Evolutionary conservation across 1,140 invertebrate species (phyloP).

Genomic region (Latrodectus geometricus): DNA sequence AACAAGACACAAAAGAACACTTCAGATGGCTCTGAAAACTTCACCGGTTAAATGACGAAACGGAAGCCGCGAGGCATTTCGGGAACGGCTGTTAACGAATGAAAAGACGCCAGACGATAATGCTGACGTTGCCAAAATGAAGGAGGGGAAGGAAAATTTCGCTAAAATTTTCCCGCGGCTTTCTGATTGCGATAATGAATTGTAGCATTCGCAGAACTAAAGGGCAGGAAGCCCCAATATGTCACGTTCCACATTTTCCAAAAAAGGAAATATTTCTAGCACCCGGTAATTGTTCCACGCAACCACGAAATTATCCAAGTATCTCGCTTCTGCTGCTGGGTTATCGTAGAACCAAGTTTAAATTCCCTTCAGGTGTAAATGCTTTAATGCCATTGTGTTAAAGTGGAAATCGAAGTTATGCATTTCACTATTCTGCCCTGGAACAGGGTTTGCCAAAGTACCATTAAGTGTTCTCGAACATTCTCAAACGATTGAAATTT

Average conservation of each 20-base stretch:
- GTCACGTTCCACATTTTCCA: constrained; percentile 45
- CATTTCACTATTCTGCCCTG: too few relatives aligned
- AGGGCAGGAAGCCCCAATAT: constrained; percentile 31
- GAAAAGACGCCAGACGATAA: constrained; percentile 41
- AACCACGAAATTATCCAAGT: constrained; percentile 28
- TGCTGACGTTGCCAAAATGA: constrained; percentile 46
- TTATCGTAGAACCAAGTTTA: background rate
- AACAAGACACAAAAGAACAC: constrained; percentile 50
- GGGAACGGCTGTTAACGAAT: constrained; percentile 53
- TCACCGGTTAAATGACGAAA: constrained; percentile 36
- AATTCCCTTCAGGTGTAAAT: constrained; percentile 4
- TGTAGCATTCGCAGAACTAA: constrained; percentile 47
- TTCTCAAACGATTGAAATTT: too few relatives aligned
- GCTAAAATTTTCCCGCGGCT: constrained; percentile 55
- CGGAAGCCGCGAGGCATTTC: constrained; percentile 24
- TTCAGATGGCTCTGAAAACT: constrained; percentile 27
- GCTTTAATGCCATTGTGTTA: background rate
- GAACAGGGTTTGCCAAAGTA: too few relatives aligned
- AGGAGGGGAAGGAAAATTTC: constrained; percentile 9
- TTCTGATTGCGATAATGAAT: constrained; percentile 60
- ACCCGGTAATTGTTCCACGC: constrained; percentile 35
- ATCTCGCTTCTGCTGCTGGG: constrained; percentile 18
- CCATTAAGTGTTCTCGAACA: too few relatives aligned
- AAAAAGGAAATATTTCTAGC: constrained; percentile 58
- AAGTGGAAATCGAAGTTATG: too few relatives aligned